Evolutionary conservation across 92 coral and sea anemone genomes (phyloP), one percentile per base, ranked within the genome.

Genomic region (Umimayanthus kanabou): DNA sequence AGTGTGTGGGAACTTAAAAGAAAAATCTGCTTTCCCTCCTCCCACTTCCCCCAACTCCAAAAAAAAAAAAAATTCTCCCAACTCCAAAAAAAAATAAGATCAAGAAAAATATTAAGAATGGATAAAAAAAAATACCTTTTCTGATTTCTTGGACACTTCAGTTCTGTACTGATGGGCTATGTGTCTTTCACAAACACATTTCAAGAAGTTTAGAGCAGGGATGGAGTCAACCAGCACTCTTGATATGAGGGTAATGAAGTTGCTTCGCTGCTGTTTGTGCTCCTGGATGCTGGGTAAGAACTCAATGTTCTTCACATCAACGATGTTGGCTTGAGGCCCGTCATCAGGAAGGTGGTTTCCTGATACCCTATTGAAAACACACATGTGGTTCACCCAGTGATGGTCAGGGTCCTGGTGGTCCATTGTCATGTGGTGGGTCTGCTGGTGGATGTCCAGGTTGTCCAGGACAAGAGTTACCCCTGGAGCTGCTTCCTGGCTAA

Each of bases 181-280:
- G 53, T 92, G 92, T 13, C 67, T 22, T 20, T 89, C 73, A 70
- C 94, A 92, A 57, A 80, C 94, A 49, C 77, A 85, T 73, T 92
- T 89, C 20, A 92, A 65, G 16, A 77, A 73, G 43, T 16, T 65
- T 79, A 90, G 90, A 33, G 88, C 57, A 20, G 79, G 85, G 20
- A 92, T 74, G 76, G 80, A 73, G 25, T 88, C 88, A 77, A 92
- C 95, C 20, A 92, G 88, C 25, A 92, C 85, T 79, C 93, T 30
- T 16, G 95, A 73, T n/a, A 92, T 74, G 9, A 92, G 91, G 10
- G 88, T 91, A 43, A 80, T 88, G 47, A 88, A 92, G 75, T 92
- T 90, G 9, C 84, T 73, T 30, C 95, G 71, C 73, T 90, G 95
- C 4, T 0, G 30, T 64, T 80, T 76, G 78, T 92, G 91, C 64